Conservation (phyloP, 2,888 invertebrate species). For the Tetragonula carbonaria region DNA sequence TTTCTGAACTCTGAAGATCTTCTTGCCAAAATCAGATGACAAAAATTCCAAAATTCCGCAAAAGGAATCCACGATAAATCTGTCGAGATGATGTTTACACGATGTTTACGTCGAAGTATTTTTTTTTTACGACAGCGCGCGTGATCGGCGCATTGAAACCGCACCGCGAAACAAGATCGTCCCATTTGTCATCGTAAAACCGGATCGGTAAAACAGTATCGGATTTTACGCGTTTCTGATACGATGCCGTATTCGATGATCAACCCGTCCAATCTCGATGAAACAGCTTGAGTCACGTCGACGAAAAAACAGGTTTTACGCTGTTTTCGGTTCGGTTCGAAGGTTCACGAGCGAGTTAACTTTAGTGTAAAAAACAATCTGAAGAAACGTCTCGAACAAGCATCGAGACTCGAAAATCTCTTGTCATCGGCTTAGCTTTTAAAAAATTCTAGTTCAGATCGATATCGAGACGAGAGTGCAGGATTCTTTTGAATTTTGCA, state of each 20-base stretch:
- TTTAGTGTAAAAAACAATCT: neutral
- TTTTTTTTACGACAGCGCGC: constrained; percentile 12
- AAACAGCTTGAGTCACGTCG: neutral
- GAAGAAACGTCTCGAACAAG: constrained; percentile 29
- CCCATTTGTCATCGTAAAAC: constrained; percentile 40
- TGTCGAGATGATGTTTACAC: neutral
- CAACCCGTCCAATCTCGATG: constrained; percentile 4
- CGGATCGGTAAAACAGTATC: neutral
- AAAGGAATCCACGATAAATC: neutral
- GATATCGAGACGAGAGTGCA: too few species aligned
- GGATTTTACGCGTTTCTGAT: constrained; percentile 35
- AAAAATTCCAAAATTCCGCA: too few species aligned
- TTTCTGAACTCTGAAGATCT: too few species aligned
- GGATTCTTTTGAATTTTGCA: too few species aligned
- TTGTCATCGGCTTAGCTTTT: too few species aligned
- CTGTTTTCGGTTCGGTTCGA: constrained; percentile 8
- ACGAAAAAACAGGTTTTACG: constrained; percentile 17
- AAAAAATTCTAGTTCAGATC: too few species aligned
- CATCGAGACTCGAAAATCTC: too few species aligned
- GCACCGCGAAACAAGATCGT: neutral
- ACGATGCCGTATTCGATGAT: constrained; percentile 31
- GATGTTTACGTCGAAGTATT: neutral
- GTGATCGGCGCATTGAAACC: constrained; percentile 4
- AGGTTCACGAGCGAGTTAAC: neutral
- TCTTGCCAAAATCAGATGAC: too few species aligned